Evolutionary conservation across 2,797 vertebrate species (phyloP), one percentile per base, ranked within the genome.

Genomic region (Artibeus lituratus): DNA sequence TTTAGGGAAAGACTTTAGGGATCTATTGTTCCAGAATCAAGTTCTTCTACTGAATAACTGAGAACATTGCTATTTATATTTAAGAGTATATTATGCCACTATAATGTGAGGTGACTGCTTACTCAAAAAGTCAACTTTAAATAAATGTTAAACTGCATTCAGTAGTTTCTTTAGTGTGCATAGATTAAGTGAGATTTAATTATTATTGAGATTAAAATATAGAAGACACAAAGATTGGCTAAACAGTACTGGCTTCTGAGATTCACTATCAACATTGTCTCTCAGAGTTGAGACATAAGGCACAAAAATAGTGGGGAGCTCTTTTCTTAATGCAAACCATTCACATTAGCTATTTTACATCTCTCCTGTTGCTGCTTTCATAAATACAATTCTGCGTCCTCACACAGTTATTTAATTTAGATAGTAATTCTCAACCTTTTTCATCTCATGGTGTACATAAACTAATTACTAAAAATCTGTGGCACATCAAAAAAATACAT

Each of bases 81-180:
- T 76, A 37, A 8, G n/a, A 82, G 37, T 76, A 18, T 65, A 69
- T 74, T 90, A 59, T 82, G 7, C 82, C 18, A 39, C 18, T 87
- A 39, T 76, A 55, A 70, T 65, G 35, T 5, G 8, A 90, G 10
- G 11, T 73, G 29, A 87, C 47, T 85, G 12, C 51, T 95, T 37
- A 73, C 37, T 96, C 18, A 72, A n/a, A 26, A 87, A 87, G 70
- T 77, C 42, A 85, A 19, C 44, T 81, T 72, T 94, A 91, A 89
- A 49, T 87, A 55, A 87, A 62, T 67, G 47, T 73, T 91, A 55
- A 92, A 51, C 16, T 72, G 18, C 19, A 44, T 39, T 74, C 14
- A 53, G 24, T 82, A 44, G 35, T 91, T 87, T 73, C 10, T 88
- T 90, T 47, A 39, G 32, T 94, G 3, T 90, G 26, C 5, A 14